phyloP scores from a whole-genome alignment of 2,113 vertebrate genomes.

The Erinaceus europaeus region DNA sequence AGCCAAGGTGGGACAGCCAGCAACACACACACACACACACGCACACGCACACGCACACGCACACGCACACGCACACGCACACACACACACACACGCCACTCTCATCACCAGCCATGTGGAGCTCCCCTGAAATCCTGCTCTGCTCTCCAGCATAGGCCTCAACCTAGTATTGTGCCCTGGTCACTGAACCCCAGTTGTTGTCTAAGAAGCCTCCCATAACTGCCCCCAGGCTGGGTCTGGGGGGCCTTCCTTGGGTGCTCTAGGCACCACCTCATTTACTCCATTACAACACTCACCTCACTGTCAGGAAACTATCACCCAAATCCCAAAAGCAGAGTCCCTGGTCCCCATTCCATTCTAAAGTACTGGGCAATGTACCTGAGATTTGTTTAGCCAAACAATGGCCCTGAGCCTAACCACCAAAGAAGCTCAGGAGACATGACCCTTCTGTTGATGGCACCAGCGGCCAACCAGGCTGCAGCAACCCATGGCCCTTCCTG shows the following conservation, averaged over 20 bases:
- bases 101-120: not conserved
- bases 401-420: too few relatives aligned
- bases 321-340: fast-evolving
- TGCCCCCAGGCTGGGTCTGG: too few relatives aligned
- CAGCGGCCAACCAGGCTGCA: not conserved
- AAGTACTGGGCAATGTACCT: not conserved
- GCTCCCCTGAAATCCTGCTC: not conserved
- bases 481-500: too few relatives aligned
- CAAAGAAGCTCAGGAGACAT: too few relatives aligned
- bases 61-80: not conserved
- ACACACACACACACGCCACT: not conserved
- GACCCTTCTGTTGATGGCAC: too few relatives aligned
- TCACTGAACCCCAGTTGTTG: not conserved
- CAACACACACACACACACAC: too few relatives aligned
- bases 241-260: not conserved
- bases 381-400: too few relatives aligned
- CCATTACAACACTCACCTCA: too few relatives aligned
- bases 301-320: too few relatives aligned
- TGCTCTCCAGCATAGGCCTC: fast-evolving
- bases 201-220: not conserved
- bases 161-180: too few relatives aligned
- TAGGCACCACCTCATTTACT: not conserved
- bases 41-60: not conserved
- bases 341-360: not conserved
- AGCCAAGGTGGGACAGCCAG: too few relatives aligned